These are phyloP conservation scores for Podarcis raffonei DNA, from an alignment of 2,113 vertebrate species.

Conservation along the genomic window DNA sequence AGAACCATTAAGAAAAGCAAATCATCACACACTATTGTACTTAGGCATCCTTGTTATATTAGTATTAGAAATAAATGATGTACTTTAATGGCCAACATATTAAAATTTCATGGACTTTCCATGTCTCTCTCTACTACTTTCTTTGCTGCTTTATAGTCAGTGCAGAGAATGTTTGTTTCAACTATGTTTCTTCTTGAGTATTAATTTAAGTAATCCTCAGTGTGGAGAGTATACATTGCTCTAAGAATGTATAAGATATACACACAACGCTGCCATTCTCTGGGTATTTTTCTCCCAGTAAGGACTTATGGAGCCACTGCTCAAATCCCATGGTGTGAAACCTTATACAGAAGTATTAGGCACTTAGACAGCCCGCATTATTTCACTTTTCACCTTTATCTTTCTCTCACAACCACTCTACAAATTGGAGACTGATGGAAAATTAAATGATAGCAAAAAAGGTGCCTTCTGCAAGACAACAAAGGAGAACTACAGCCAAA, in stretches of 20 bases:
- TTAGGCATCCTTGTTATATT: conserved; percentile 24
- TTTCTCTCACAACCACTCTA: neutral
- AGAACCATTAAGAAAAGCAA: conserved; percentile 51
- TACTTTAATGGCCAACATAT: conserved; percentile 39
- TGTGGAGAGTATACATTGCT: neutral
- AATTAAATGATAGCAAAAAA: neutral
- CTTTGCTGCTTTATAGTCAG: conserved; percentile 33
- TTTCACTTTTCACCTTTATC: neutral
- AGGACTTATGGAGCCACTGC: neutral
- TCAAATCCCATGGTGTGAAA: neutral
- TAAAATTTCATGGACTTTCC: conserved; percentile 50
- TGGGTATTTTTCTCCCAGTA: neutral
- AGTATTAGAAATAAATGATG: conserved; percentile 42
- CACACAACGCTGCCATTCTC: neutral
- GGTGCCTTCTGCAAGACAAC: neutral
- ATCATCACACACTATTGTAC: conserved; percentile 24
- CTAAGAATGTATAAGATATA: neutral
- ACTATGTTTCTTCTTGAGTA: conserved; percentile 8
- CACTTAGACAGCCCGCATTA: neutral
- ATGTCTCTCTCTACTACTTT: neutral
- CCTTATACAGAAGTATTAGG: neutral
- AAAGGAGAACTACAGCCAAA: neutral
- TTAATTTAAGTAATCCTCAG: conserved; percentile 32
- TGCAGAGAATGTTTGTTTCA: conserved; percentile 43
- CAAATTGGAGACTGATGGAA: neutral